Evolutionary conservation across 2,113 vertebrate genomes (phyloP).

Genomic region (Mirounga angustirostris): DNA sequence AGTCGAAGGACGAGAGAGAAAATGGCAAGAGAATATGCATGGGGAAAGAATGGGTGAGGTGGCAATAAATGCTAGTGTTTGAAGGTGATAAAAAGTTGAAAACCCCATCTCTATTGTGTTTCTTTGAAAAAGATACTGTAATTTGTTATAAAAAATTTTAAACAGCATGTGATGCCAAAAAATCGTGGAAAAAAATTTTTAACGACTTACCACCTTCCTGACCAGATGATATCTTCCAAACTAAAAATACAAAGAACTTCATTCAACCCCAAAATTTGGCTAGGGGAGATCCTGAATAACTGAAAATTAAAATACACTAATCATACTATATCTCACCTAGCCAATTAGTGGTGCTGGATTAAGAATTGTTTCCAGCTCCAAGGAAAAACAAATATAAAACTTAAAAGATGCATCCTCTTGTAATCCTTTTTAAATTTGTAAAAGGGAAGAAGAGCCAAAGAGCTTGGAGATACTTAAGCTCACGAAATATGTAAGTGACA

Average conservation of each 20-base stretch:
- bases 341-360: constrained; percentile 67
- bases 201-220: constrained; percentile 3
- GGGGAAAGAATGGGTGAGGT: not conserved
- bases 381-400: constrained; percentile 63
- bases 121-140: not conserved
- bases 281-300: not conserved
- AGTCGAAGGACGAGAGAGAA: not conserved
- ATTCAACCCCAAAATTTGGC: not conserved
- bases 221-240: not conserved
- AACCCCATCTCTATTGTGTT: not conserved
- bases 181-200: not conserved
- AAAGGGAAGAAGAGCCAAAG: constrained; percentile 20
- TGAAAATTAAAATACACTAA: constrained; percentile 60
- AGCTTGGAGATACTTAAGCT: constrained; percentile 43
- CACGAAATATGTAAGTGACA: constrained; percentile 31
- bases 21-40: not conserved
- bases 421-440: constrained; percentile 59
- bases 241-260: constrained; percentile 30
- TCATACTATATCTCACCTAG: not conserved
- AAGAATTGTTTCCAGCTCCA: constrained; percentile 78
- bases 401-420: constrained; percentile 33
- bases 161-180: constrained; percentile 13
- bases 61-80: not conserved
- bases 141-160: constrained; percentile 30
- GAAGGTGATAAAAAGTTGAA: constrained; percentile 15